phyloP scores from a whole-genome alignment of 2,113 vertebrate species.

The Tragelaphus strepsiceros region DNA sequence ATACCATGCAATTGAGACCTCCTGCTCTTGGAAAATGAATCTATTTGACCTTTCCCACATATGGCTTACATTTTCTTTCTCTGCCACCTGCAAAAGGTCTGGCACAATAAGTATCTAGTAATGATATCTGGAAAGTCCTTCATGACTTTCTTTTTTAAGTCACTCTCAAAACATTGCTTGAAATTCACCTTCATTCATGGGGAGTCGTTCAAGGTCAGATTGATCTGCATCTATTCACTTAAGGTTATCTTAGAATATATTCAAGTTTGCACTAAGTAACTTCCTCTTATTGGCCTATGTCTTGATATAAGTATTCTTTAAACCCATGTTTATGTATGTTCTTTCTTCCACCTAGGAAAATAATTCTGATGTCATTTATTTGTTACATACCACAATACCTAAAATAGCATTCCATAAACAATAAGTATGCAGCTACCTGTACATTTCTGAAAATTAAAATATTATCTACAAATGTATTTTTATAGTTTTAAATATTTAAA shows the following conservation, averaged over 20 bases:
- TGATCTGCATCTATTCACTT: background rate
- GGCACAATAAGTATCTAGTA: background rate
- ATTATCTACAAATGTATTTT: background rate
- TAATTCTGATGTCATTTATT: background rate
- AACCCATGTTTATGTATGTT: background rate
- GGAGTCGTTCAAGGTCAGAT: background rate
- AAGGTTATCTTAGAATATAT: background rate
- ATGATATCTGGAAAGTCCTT: background rate
- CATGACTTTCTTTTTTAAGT: background rate
- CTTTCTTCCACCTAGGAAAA: background rate
- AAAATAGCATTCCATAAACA: background rate
- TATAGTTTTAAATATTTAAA: constrained; percentile 38
- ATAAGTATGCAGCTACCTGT: background rate
- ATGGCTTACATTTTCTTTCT: background rate
- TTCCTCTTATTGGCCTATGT: background rate
- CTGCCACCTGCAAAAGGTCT: background rate
- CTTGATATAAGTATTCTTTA: background rate
- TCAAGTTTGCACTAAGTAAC: background rate
- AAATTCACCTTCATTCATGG: background rate
- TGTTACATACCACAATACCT: background rate
- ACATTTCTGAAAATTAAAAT: constrained; percentile 12
- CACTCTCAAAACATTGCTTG: background rate
- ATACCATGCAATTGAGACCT: background rate
- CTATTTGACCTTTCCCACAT: background rate
- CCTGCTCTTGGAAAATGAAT: background rate